Conservation (phyloP, 2,797 vertebrate genomes). For the Odontamblyopus rebecca region DNA sequence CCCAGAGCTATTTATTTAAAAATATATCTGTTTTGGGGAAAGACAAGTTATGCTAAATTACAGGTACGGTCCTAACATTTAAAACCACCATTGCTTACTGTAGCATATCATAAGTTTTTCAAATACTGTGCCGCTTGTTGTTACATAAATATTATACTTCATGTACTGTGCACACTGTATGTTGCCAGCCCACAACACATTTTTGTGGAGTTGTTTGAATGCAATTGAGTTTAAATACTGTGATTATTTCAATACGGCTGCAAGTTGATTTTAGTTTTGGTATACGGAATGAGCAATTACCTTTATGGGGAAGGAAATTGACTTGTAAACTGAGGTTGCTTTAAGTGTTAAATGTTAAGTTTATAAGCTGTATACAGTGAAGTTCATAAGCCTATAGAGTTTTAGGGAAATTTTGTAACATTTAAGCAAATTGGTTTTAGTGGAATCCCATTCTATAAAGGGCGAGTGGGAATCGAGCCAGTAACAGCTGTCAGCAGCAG, state of each 20-base stretch:
- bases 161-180: neutral
- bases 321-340: constrained; percentile 1
- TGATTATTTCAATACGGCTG: neutral
- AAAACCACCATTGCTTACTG: neutral
- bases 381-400: neutral
- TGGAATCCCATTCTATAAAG: constrained; percentile 28
- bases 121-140: neutral
- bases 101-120: neutral
- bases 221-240: neutral
- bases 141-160: neutral
- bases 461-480: constrained; percentile 42
- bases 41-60: too few species aligned
- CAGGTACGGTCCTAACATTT: too few species aligned
- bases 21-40: too few species aligned
- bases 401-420: neutral
- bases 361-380: neutral
- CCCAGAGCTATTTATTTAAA: too few species aligned
- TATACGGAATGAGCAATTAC: neutral
- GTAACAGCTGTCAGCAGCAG: constrained; percentile 56
- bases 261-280: neutral
- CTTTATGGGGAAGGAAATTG: neutral
- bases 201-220: neutral
- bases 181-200: neutral
- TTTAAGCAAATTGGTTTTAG: constrained; percentile 26
- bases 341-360: neutral